A percentile compares a stretch with the other conserved stretches of the same genome.
Conservation (phyloP, 2,888 invertebrate genomes). For the Leptinotarsa tumamoca region DNA sequence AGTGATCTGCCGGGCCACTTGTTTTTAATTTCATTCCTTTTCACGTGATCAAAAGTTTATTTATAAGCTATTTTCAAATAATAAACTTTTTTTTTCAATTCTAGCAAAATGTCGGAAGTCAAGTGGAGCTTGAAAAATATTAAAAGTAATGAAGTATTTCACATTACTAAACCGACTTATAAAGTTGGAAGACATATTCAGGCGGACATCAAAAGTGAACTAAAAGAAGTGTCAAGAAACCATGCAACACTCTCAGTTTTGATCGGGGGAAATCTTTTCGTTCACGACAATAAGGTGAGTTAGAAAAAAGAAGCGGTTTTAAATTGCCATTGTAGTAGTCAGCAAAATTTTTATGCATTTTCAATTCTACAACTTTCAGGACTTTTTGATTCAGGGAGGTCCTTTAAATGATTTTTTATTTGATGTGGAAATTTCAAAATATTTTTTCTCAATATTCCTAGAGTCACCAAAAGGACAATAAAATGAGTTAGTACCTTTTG, state of each 20-base stretch:
- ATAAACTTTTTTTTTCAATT: neutral
- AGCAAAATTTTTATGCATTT: no score
- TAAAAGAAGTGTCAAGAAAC: conserved; percentile 36
- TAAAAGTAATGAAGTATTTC: conserved; percentile 15
- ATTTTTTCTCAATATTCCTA: no score
- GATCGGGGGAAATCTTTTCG: conserved; percentile 32
- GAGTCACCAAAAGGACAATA: no score
- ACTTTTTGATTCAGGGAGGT: no score
- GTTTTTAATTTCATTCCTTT: no score
- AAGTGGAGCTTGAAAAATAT: conserved; percentile 39
- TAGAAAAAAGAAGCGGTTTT: neutral
- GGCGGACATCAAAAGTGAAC: conserved; percentile 38
- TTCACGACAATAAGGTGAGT: conserved; percentile 41
- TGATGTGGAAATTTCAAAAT: no score
- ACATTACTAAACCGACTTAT: conserved; percentile 35
- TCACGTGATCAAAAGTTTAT: no score
- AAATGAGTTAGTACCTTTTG: no score
- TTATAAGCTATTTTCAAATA: no score
- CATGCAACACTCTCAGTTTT: conserved; percentile 39
- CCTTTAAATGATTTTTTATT: no score
- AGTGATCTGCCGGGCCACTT: no score
- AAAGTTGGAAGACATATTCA: conserved; percentile 38
- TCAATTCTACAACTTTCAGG: no score
- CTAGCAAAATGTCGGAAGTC: conserved; percentile 23
- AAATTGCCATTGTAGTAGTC: neutral